Evolutionary conservation across 1,140 invertebrate species (phyloP).

Genomic region (Drosophila hydei): DNA sequence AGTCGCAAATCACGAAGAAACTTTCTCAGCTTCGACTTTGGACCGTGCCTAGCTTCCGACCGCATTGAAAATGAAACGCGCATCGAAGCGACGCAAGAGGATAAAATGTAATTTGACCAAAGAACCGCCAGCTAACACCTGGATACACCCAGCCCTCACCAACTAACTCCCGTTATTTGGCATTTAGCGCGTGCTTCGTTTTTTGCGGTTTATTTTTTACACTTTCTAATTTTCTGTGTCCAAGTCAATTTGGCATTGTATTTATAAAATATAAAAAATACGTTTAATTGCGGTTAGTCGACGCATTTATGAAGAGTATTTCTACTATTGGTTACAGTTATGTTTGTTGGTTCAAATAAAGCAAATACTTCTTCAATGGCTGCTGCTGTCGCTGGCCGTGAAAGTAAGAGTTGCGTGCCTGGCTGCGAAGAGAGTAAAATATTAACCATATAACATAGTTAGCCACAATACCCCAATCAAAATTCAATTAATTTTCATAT

Average conservation of each 20-base stretch:
- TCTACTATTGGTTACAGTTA: constrained; percentile 27
- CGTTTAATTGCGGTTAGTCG: constrained; percentile 51
- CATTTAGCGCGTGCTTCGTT: constrained; percentile 8
- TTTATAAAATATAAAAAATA: constrained; percentile 29
- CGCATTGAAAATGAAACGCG: constrained; percentile 55
- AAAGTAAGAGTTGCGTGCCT: constrained; percentile 75
- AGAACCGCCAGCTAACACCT: constrained; percentile 44
- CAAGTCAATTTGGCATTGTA: constrained; percentile 20
- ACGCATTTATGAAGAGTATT: constrained; percentile 18
- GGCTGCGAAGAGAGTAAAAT: constrained; percentile 9
- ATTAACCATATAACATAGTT: neutral
- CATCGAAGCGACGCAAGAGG: neutral
- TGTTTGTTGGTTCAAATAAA: constrained; percentile 12
- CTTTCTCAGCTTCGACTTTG: constrained; percentile 67
- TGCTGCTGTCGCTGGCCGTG: constrained; percentile 27
- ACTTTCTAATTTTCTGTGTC: constrained; percentile 66
- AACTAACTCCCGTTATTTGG: neutral
- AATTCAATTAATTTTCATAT: constrained; percentile 1
- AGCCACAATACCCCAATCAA: constrained; percentile 6
- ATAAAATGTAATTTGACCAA: constrained; percentile 21
- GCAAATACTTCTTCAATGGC: constrained; percentile 54
- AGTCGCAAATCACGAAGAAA: constrained; percentile 58
- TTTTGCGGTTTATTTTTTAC: constrained; percentile 35
- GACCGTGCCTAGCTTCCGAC: constrained; percentile 44
- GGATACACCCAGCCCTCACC: constrained; percentile 18